phyloP scores from a whole-genome alignment of 2,888 invertebrate genomes.

The Rhorus exstirpatorius region DNA sequence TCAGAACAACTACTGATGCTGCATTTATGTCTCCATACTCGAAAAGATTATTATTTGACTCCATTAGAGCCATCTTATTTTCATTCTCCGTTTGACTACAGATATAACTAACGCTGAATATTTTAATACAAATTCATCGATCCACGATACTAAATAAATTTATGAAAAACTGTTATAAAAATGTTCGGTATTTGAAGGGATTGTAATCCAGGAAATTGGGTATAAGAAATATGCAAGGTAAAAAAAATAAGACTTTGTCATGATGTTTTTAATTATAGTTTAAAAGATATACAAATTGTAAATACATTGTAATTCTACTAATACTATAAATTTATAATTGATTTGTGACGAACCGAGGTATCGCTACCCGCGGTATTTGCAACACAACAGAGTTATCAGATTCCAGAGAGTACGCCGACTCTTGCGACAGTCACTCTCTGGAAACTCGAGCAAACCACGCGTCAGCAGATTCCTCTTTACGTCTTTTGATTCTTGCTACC shows the following conservation, averaged over 20 bases:
- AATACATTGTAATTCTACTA: too few relatives aligned
- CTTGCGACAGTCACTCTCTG: too few relatives aligned
- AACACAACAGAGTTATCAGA: too few relatives aligned
- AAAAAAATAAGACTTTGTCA: neutral
- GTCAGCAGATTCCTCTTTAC: too few relatives aligned
- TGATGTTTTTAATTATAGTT: neutral
- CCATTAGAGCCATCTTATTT: neutral
- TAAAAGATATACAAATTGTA: too few relatives aligned
- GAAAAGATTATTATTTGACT: neutral
- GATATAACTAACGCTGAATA: neutral
- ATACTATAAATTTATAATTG: too few relatives aligned
- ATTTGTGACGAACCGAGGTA: too few relatives aligned
- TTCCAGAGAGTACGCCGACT: too few relatives aligned
- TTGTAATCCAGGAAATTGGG: neutral
- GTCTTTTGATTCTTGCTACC: too few relatives aligned
- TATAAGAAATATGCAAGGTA: neutral
- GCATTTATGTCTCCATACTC: neutral
- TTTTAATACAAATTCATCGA: neutral
- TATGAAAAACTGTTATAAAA: neutral
- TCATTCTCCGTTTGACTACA: neutral
- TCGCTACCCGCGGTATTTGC: too few relatives aligned
- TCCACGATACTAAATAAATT: neutral
- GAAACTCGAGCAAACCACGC: too few relatives aligned
- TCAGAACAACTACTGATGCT: constrained; percentile 12
- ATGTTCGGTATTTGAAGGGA: neutral